phyloP scores from a whole-genome alignment of 2,113 vertebrate genomes.

The Chaetodon auriga region DNA sequence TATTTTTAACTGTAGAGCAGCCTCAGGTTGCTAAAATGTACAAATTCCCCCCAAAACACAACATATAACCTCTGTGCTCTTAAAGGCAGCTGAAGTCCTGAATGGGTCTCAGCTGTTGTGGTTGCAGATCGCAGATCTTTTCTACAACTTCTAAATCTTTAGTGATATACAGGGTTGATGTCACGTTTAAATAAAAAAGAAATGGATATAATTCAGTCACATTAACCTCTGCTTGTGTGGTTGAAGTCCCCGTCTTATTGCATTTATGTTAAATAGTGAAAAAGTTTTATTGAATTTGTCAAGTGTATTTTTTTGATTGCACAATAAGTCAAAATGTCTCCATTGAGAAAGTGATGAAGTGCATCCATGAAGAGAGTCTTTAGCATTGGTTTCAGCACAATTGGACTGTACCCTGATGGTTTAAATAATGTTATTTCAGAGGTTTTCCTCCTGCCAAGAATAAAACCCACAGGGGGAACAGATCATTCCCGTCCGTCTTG shows the following conservation, averaged over 20 bases:
- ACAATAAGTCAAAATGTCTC: neutral
- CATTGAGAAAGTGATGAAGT: neutral
- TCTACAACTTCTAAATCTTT: too few relatives aligned
- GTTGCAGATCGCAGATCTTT: too few relatives aligned
- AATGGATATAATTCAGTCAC: neutral
- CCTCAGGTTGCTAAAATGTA: too few relatives aligned
- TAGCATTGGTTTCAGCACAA: slow-evolving; percentile 11
- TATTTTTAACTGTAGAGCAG: too few relatives aligned
- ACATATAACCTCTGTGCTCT: too few relatives aligned
- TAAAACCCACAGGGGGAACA: slow-evolving; percentile 30
- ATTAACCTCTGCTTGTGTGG: neutral
- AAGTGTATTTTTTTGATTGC: neutral
- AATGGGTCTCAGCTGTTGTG: too few relatives aligned
- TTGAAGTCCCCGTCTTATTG: neutral
- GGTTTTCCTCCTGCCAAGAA: slow-evolving; percentile 40
- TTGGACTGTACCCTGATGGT: slow-evolving; percentile 20
- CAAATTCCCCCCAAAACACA: too few relatives aligned
- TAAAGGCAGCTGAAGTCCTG: too few relatives aligned
- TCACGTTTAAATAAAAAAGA: neutral
- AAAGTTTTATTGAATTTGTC: neutral
- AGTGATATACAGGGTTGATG: neutral
- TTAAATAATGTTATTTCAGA: slow-evolving; percentile 30
- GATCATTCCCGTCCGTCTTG: slow-evolving; percentile 27
- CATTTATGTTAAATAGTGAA: neutral
- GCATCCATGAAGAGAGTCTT: slow-evolving; percentile 23